Evolutionary conservation across 2,888 invertebrate species (phyloP).

Genomic region (Leucophenga montana): DNA sequence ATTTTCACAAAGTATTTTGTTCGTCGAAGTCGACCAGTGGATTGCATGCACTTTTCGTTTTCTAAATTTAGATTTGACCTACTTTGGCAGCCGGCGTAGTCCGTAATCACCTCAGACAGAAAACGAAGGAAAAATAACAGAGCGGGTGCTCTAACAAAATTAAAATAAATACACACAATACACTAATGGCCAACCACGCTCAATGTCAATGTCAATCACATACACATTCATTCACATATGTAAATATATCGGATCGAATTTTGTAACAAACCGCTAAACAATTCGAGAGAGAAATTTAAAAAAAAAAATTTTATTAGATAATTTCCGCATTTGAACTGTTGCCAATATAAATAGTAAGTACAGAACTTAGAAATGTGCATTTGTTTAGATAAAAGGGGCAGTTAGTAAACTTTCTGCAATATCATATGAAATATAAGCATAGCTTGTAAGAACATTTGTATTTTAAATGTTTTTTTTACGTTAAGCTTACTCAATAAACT

Average conservation of each 20-base stretch:
- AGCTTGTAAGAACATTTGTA: too few relatives aligned
- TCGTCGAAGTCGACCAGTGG: slow-evolving; percentile 29
- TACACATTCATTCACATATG: neutral
- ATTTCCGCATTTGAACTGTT: slow-evolving; percentile 40
- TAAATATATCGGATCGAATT: neutral
- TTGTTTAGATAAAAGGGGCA: too few relatives aligned
- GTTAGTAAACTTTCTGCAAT: too few relatives aligned
- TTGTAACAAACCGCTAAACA: slow-evolving; percentile 13
- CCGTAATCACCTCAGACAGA: slow-evolving; percentile 33
- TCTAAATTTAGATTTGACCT: slow-evolving; percentile 50
- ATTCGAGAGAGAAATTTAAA: neutral
- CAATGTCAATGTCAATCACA: slow-evolving; percentile 43
- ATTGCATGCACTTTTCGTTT: slow-evolving; percentile 9
- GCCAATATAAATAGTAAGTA: slow-evolving; percentile 37
- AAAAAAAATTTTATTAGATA: slow-evolving; percentile 49
- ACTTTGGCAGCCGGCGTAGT: slow-evolving; percentile 32
- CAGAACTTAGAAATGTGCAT: neutral
- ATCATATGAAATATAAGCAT: too few relatives aligned
- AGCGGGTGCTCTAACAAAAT: slow-evolving; percentile 23
- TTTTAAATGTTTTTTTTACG: too few relatives aligned
- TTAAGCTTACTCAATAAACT: too few relatives aligned
- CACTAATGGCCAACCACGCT: slow-evolving; percentile 40
- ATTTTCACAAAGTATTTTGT: neutral
- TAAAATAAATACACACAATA: slow-evolving; percentile 14
- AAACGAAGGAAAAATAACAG: slow-evolving; percentile 22